These are phyloP conservation scores for Phytoseiulus persimilis DNA, from an alignment of 2,888 invertebrate species.

Conservation along the genomic window DNA sequence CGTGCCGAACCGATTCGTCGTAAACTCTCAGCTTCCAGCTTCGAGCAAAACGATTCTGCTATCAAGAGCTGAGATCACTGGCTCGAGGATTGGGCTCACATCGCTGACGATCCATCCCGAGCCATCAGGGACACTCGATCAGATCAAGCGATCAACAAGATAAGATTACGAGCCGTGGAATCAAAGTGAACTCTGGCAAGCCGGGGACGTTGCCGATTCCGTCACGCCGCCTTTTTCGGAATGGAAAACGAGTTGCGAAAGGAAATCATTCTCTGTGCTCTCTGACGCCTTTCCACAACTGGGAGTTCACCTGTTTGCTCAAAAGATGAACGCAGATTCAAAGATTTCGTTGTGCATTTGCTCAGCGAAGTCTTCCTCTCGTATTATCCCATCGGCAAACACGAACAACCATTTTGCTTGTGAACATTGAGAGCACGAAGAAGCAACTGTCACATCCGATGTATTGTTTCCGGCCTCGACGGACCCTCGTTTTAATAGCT, in stretches of 20 bases:
- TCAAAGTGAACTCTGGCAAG: not conserved
- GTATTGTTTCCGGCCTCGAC: not conserved
- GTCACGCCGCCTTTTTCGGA: not conserved
- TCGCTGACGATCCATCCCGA: too few species aligned
- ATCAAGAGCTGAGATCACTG: too few species aligned
- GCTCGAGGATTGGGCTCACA: too few species aligned
- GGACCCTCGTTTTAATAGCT: not conserved
- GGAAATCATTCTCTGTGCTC: not conserved
- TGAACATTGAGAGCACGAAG: not conserved
- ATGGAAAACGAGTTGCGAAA: not conserved
- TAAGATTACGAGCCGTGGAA: not conserved
- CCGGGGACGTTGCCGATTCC: too few species aligned
- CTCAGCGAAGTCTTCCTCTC: not conserved
- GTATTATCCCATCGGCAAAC: not conserved
- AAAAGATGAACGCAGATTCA: not conserved
- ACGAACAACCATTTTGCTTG: not conserved
- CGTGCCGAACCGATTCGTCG: too few species aligned
- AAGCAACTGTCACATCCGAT: not conserved
- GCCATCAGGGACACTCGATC: too few species aligned
- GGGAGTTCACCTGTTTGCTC: not conserved
- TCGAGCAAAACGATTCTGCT: too few species aligned
- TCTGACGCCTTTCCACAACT: not conserved
- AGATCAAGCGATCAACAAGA: too few species aligned
- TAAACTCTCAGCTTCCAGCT: too few species aligned
- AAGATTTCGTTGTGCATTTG: not conserved